A percentile compares a stretch with the other conserved stretches of the same genome.
Evolutionary conservation across 2,888 invertebrate genomes (phyloP).

Genomic region (Syritta pipiens): DNA sequence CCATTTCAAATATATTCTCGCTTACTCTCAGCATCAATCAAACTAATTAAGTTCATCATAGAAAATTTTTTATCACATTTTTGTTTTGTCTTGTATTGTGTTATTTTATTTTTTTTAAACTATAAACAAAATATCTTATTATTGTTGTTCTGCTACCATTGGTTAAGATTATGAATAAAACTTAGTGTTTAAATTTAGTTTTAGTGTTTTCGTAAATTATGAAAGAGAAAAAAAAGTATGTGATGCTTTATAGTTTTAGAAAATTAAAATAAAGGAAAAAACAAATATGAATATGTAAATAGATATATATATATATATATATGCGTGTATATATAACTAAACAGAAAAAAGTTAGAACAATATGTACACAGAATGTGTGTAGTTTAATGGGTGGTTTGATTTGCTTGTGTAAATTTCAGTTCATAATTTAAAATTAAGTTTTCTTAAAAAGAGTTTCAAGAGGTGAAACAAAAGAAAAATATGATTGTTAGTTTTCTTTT

Average conservation of each 20-base stretch:
- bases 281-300: too few species aligned
- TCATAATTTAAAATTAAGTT: conserved; percentile 13
- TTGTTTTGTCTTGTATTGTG: neutral
- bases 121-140: conserved; percentile 19
- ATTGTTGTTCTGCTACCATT: too few species aligned
- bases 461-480: conserved; percentile 4
- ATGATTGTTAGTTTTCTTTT: neutral
- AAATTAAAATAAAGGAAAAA: neutral
- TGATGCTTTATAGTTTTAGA: too few species aligned
- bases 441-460: too few species aligned
- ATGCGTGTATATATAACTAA: too few species aligned
- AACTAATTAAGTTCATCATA: conserved; percentile 44
- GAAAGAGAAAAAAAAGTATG: too few species aligned
- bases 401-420: conserved; percentile 41
- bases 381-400: conserved; percentile 20
- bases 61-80: conserved; percentile 62
- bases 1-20: conserved; percentile 11
- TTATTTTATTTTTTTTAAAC: neutral
- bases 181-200: too few species aligned
- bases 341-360: conserved; percentile 15
- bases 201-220: too few species aligned
- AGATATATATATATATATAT: too few species aligned
- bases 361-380: conserved; percentile 40
- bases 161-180: too few species aligned
- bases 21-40: conserved; percentile 23